phyloP scores from a whole-genome alignment of 2,888 invertebrate species.

The Dione vanillae region DNA sequence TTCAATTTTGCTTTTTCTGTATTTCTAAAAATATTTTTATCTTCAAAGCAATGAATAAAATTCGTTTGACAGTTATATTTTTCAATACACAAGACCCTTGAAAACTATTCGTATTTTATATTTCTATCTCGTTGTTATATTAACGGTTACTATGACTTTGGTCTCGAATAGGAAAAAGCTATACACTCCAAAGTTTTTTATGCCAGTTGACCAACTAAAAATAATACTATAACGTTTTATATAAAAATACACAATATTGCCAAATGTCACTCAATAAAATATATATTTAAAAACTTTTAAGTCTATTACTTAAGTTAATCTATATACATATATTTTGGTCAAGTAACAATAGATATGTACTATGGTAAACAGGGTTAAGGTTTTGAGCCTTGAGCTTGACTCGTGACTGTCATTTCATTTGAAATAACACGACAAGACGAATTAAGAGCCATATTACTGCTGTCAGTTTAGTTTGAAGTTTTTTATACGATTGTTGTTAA shows the following conservation, averaged over 20 bases:
- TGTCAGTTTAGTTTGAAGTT: constrained; percentile 46
- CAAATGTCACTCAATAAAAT: too few relatives aligned
- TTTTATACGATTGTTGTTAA: constrained; percentile 23
- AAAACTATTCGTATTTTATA: constrained; percentile 12
- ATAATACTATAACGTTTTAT: not conserved
- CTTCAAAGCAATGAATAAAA: constrained; percentile 18
- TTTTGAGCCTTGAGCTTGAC: constrained; percentile 77
- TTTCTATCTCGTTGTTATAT: not conserved
- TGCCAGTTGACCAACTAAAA: not conserved
- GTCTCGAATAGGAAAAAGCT: not conserved
- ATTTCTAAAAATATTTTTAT: constrained; percentile 24
- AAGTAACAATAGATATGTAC: constrained; percentile 9
- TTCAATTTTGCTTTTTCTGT: constrained; percentile 24
- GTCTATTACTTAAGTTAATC: not conserved
- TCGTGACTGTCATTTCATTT: constrained; percentile 62
- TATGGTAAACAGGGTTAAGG: constrained; percentile 60
- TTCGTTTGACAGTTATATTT: constrained; percentile 19
- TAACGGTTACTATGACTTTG: not conserved
- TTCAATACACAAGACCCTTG: constrained; percentile 13
- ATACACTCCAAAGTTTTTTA: not conserved
- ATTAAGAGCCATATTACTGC: constrained; percentile 52
- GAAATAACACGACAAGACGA: constrained; percentile 56
- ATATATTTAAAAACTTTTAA: too few relatives aligned
- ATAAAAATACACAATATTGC: too few relatives aligned
- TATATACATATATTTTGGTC: too few relatives aligned